Evolutionary conservation across 1,140 invertebrate genomes (phyloP).

Genomic region (Cydia strobilella): DNA sequence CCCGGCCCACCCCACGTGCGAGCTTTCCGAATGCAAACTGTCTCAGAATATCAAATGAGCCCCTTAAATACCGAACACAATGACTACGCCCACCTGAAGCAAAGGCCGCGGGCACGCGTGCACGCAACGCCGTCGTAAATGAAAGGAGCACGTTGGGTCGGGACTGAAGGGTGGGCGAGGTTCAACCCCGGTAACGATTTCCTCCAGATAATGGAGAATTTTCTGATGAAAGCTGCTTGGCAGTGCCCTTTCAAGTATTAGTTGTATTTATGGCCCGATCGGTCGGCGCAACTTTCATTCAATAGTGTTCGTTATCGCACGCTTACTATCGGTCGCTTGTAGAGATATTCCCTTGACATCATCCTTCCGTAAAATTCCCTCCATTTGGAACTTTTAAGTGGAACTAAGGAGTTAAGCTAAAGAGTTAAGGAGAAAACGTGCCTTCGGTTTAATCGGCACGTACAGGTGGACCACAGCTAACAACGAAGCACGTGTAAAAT

Average conservation of each 20-base stretch:
- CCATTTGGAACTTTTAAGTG: constrained; percentile 56
- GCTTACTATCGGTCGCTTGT: constrained; percentile 52
- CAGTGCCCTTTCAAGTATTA: constrained; percentile 74
- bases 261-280: constrained; percentile 70
- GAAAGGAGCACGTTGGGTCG: constrained; percentile 64
- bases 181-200: constrained; percentile 76
- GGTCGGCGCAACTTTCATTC: constrained; percentile 68
- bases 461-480: constrained; percentile 46
- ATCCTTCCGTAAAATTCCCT: constrained; percentile 35
- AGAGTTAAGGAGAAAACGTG: constrained; percentile 60
- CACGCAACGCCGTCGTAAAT: constrained; percentile 75
- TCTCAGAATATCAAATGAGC: constrained; percentile 79
- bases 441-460: constrained; percentile 49
- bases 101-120: constrained; percentile 70
- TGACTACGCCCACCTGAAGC: constrained; percentile 76
- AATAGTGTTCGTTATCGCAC: constrained; percentile 58
- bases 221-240: constrained; percentile 76
- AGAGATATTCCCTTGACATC: constrained; percentile 42
- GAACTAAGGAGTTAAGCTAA: constrained; percentile 41
- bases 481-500: no score
- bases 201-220: constrained; percentile 77
- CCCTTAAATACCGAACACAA: constrained; percentile 77
- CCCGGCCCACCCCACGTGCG: constrained; percentile 60
- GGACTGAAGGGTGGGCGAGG: constrained; percentile 65
- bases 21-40: constrained; percentile 75